Base-by-base conservation (phyloP, 1,140 invertebrate species). In the Ips nitidus region DNA sequence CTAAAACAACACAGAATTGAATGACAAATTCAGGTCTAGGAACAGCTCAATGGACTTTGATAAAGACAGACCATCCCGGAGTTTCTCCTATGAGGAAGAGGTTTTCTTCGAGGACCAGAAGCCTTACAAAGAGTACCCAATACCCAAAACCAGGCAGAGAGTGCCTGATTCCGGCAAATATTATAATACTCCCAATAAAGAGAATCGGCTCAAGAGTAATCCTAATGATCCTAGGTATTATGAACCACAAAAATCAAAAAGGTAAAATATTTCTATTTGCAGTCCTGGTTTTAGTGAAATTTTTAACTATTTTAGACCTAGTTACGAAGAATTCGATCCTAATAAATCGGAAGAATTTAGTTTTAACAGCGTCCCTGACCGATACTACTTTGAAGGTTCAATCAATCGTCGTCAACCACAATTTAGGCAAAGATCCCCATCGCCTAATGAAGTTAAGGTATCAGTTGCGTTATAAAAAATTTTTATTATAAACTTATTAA, bases 341-440 rank as follows among this genome's bases (percentile, higher is more conserved):
- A 39, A 45, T 1, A 65, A 65, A 38, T 62, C 43, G 37, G 58
- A 69, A 42, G 66, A 62, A 8, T 70, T 62, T 59, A 53, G 52
- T 3, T 58, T 47, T 59, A 47, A 65, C 36, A 37, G 36, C n/a
- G 53, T 37, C 40, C 5, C 39, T 39, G 63, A 72, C 4, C 41
- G 47, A 41, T 69, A 67, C 37, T 66, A 52, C 36, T 69, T 69
- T 45, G 63, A 67, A n/a, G 50, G 52, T 1, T 66, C 62, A 1
- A 71, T 65, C 4, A 66, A 66, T 45, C 22, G 71, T 41, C 78
- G 83, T 6, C 83, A 84, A 72, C 41, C 73, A 7, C 72, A 77
- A 55, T 72, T 60, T 53, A 43, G 71, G 53, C 85, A 86, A 71
- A 74, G 84, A 61, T 82, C 84, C 2, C 84, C 84, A 2, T 83